These are phyloP conservation scores for Zaprionus ghesquierei DNA, from an alignment of 1,140 invertebrate species.

Conservation along the genomic window DNA sequence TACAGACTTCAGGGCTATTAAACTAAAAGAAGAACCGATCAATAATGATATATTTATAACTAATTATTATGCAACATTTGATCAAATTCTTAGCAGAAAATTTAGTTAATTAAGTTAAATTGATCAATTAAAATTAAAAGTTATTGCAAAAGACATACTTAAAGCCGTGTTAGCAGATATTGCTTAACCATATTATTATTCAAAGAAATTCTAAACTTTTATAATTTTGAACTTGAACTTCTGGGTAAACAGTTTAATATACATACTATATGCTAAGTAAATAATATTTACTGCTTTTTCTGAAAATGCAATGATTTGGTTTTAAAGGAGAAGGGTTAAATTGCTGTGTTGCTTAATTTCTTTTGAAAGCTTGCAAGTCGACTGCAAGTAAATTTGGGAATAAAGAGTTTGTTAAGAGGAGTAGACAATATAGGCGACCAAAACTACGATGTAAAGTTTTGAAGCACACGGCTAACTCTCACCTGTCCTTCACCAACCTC, in stretches of 20 bases:
- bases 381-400: constrained; percentile 22
- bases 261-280: not conserved
- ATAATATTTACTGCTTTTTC: constrained; percentile 3
- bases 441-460: constrained; percentile 42
- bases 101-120: not conserved
- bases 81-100: not conserved
- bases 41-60: not conserved
- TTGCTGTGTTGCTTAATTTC: not conserved
- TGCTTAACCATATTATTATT: not conserved
- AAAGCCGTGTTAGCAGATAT: not conserved
- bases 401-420: constrained; percentile 26
- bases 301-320: not conserved
- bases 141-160: too few species aligned
- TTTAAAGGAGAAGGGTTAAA: not conserved
- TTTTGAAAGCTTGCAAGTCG: constrained; percentile 1
- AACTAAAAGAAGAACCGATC: too few species aligned
- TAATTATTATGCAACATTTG: not conserved
- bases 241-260: not conserved
- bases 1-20: too few species aligned
- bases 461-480: constrained; percentile 69
- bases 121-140: not conserved
- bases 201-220: not conserved
- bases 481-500: constrained; percentile 91
- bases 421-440: constrained; percentile 15
- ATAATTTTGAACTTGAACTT: not conserved